These are phyloP conservation scores for Caenorhabditis wallacei DNA, from an alignment of 2,888 invertebrate genomes.

Conservation along the genomic window DNA sequence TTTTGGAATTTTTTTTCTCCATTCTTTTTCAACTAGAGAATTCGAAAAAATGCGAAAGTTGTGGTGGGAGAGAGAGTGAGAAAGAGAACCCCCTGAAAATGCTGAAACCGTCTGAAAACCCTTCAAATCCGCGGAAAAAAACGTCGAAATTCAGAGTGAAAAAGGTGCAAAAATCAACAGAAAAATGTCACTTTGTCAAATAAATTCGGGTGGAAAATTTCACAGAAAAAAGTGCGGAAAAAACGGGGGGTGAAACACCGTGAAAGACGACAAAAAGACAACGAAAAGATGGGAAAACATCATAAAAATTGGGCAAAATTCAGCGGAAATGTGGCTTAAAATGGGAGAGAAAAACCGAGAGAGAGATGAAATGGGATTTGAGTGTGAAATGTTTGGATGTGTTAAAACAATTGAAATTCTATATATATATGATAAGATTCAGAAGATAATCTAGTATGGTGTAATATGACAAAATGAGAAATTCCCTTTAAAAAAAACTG, in stretches of 20 bases:
- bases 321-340: no score
- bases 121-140: background rate
- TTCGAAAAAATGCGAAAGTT: constrained; percentile 40
- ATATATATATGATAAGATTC: background rate
- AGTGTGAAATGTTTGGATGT: background rate
- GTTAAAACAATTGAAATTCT: constrained; percentile 22
- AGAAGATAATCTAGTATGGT: background rate
- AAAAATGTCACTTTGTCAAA: no score
- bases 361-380: background rate
- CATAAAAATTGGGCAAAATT: background rate
- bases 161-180: no score
- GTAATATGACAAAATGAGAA: no score
- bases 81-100: constrained; percentile 1
- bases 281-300: no score
- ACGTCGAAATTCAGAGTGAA: no score
- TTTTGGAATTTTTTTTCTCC: no score
- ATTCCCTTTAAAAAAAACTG: background rate
- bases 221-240: background rate
- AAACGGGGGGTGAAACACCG: background rate
- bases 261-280: background rate
- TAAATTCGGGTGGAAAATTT: no score
- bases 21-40: background rate
- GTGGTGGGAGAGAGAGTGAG: no score
- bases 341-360: background rate
- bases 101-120: background rate